Percentiles rank a stretch among this genome's conserved stretches.
These are phyloP conservation scores for Camponotus fellah DNA, from an alignment of 2,888 invertebrate genomes.

Conservation along the genomic window DNA sequence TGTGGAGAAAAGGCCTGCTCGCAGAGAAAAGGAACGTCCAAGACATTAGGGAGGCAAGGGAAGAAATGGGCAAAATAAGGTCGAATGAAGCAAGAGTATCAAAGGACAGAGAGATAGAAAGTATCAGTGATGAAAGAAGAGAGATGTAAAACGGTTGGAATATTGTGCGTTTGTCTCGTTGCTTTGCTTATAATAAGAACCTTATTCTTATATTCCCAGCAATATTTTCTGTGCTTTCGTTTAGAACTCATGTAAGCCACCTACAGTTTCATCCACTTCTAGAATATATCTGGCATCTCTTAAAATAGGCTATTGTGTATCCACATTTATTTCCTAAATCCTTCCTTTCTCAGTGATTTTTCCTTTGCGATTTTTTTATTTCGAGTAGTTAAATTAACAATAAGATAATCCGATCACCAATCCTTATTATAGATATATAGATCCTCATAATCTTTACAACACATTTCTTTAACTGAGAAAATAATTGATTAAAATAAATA, in stretches of 20 bases:
- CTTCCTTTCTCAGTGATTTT: slow-evolving; percentile 31
- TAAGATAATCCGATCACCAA: not conserved
- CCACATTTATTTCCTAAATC: slow-evolving; percentile 65
- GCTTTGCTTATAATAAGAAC: slow-evolving; percentile 70
- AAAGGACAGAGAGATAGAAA: slow-evolving; percentile 43
- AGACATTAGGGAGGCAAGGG: slow-evolving; percentile 74
- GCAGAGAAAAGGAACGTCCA: slow-evolving; percentile 64
- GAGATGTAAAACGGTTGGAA: slow-evolving; percentile 56
- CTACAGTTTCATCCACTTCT: slow-evolving; percentile 44
- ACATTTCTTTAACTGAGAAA: not conserved
- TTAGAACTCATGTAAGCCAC: slow-evolving; percentile 21
- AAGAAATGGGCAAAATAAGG: slow-evolving; percentile 62
- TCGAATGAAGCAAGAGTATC: slow-evolving; percentile 31
- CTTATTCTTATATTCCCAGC: slow-evolving; percentile 74
- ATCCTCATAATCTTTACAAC: not conserved
- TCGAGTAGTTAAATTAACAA: slow-evolving; percentile 4
- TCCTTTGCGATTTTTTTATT: slow-evolving; percentile 28
- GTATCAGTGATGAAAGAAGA: slow-evolving; percentile 26
- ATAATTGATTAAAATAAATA: not conserved
- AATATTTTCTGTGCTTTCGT: slow-evolving; percentile 32
- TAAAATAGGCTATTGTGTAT: slow-evolving; percentile 63
- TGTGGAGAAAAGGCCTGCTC: slow-evolving; percentile 53
- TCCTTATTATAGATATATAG: too few species aligned
- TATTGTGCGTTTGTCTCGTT: slow-evolving; percentile 67
- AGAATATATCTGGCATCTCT: slow-evolving; percentile 67